Evolutionary conservation across 1,140 invertebrate species (phyloP).

Genomic region (Trichonephila clavata): DNA sequence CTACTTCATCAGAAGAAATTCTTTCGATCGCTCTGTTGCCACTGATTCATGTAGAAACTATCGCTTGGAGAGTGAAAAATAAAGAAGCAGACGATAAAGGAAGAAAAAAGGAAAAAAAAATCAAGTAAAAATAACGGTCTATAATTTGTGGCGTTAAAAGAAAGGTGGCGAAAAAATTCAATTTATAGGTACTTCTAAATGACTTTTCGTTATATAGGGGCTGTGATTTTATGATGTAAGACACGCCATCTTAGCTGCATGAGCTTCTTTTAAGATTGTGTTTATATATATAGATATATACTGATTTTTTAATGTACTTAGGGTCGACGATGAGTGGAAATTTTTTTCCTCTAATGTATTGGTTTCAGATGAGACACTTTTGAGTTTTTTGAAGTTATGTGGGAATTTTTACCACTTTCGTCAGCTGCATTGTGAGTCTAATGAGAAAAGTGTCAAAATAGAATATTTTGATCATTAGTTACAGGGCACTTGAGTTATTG

Average conservation of each 20-base stretch:
- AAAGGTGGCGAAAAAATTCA: conserved; percentile 74
- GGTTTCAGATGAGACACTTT: conserved; percentile 64
- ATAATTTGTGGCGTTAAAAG: conserved; percentile 76
- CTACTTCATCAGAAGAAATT: conserved; percentile 75
- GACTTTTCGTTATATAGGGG: conserved; percentile 67
- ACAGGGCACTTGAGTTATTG: neutral
- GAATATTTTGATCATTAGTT: neutral
- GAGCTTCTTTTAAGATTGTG: neutral
- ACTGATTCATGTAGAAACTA: conserved; percentile 71
- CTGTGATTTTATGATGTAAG: conserved; percentile 72
- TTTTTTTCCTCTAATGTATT: conserved; percentile 47
- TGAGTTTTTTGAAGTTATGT: conserved; percentile 21
- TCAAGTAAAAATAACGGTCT: conserved; percentile 56
- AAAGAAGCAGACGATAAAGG: conserved; percentile 44
- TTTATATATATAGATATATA: conserved; percentile 62
- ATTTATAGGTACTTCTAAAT: conserved; percentile 63
- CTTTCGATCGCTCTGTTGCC: conserved; percentile 67
- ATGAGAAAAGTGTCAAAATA: conserved; percentile 44
- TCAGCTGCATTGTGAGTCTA: conserved; percentile 23
- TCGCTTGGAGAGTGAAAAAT: conserved; percentile 34
- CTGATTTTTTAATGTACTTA: conserved; percentile 55
- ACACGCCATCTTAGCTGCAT: conserved; percentile 58
- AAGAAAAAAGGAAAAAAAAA: neutral
- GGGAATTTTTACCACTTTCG: neutral
- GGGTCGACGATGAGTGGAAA: neutral